Conservation (phyloP, 2,797 vertebrate genomes). For the Setipinna tenuifilis region DNA sequence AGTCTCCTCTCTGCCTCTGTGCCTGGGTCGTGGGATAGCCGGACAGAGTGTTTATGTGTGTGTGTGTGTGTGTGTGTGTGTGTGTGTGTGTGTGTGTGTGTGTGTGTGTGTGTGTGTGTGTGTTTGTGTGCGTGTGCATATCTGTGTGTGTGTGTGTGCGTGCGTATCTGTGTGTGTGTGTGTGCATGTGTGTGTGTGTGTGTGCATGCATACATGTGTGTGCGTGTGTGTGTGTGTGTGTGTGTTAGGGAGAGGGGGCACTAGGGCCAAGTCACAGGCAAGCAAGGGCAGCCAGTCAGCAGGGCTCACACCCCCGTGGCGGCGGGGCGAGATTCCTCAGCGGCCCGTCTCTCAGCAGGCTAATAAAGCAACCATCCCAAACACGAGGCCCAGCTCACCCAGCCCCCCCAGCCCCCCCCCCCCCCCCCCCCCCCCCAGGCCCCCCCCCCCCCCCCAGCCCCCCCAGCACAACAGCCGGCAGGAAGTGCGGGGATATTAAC, state of each 20-base stretch:
- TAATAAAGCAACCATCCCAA: constrained; percentile 58
- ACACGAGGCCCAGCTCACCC: constrained; percentile 35
- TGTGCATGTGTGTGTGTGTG: too few species aligned
- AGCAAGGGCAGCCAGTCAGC: constrained; percentile 36
- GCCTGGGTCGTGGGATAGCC: not conserved
- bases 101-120: constrained; percentile 33
- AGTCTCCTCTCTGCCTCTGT: not conserved
- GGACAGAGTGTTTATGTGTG: not conserved
- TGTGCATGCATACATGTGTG: constrained; percentile 3
- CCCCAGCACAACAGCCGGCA: not conserved
- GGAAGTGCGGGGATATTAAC: constrained; percentile 11
- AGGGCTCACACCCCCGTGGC: not conserved
- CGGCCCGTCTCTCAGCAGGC: constrained; percentile 50
- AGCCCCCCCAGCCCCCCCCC: not conserved
- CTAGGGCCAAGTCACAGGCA: not conserved
- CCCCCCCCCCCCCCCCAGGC: not conserved
- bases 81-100: constrained; percentile 34
- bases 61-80: constrained; percentile 15
- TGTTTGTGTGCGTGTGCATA: too few species aligned
- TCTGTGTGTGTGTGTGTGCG: too few species aligned
- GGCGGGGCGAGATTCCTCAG: constrained; percentile 40
- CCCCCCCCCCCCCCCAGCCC: not conserved
- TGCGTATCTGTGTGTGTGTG: too few species aligned
- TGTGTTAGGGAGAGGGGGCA: not conserved
- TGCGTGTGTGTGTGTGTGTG: constrained; percentile 36